Evolutionary conservation across 2,797 vertebrate species (phyloP), one percentile per base, ranked within the genome.

Genomic region (Aplochiton taeniatus): DNA sequence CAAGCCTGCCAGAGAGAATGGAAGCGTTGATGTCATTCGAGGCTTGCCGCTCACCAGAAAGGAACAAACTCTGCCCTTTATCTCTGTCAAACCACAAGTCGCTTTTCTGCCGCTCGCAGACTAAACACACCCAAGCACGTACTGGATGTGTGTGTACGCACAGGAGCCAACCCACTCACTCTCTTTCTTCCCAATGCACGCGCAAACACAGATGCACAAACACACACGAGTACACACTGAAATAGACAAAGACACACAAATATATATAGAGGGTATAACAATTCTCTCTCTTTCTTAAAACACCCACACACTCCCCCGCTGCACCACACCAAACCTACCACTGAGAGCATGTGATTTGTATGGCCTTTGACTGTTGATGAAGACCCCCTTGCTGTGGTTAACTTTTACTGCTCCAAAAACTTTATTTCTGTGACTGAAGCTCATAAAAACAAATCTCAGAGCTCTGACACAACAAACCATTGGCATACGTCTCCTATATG

Each of bases 71-170:
- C 12, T 20, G 55, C 73, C 59, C 71, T 84, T 81, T 45, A 74
- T 89, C 82, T 85, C 74, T 81, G 79, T 85, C 78, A 65, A 68
- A 80, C 82, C 78, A 49, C 85, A 69, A 82, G 77, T 63, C 73
- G n/a, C 66, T 69, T 78, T 83, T 78, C 75, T 75, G 76, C 76
- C 71, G 61, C 66, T 58, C 66, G 73, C 79, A 90, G 86, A 88
- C 83, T 86, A 87, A 90, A 90, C 86, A 89, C 61, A 45, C 57
- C 54, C 42, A 41, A 46, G 50, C 47, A 51, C 69, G 51, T 52
- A 46, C 54, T 17, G 0, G 12, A 14, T 14, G 57, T n/a, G 13
- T 68, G 47, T 56, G 63, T 43, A 8, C 42, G 18, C 42, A 45
- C 0, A 31, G 31, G 31, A 31, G 31, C 31, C 31, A 5, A 31